These are phyloP conservation scores for Odobenus rosmarus DNA, from an alignment of 2,113 vertebrate genomes.

Conservation along the genomic window DNA sequence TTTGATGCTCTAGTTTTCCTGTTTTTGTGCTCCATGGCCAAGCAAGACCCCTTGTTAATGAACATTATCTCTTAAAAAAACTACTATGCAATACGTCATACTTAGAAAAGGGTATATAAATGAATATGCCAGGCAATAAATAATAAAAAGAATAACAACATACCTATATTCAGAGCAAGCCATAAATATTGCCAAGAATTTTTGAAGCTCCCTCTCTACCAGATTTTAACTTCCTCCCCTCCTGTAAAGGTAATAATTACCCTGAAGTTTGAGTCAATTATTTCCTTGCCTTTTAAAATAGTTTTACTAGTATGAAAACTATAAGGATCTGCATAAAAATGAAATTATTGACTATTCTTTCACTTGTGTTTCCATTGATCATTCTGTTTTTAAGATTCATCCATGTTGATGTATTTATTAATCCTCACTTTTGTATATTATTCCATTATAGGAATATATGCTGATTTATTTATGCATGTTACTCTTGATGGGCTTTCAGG, in stretches of 20 bases:
- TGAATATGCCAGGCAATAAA: neutral
- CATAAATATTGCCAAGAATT: conserved; percentile 11
- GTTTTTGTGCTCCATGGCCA: neutral
- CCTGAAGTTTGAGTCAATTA: neutral
- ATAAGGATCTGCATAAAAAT: neutral
- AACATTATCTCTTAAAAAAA: neutral
- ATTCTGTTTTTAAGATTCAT: neutral
- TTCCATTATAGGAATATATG: neutral
- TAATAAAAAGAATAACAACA: neutral
- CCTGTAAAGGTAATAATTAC: neutral
- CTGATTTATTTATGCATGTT: neutral
- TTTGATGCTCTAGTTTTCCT: neutral
- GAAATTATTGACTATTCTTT: neutral
- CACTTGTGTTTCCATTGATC: conserved; percentile 22
- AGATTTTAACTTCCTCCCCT: neutral
- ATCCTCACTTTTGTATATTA: conserved; percentile 19
- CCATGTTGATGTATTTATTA: neutral
- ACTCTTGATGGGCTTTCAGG: neutral
- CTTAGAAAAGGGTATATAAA: neutral
- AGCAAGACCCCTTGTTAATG: neutral
- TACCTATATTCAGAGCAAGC: neutral
- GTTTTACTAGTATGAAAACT: neutral
- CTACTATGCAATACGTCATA: neutral
- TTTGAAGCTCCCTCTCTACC: neutral
- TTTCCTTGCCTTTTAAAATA: neutral